Evolutionary conservation across 2,113 vertebrate species (phyloP).

Genomic region (Xenus cinereus): DNA sequence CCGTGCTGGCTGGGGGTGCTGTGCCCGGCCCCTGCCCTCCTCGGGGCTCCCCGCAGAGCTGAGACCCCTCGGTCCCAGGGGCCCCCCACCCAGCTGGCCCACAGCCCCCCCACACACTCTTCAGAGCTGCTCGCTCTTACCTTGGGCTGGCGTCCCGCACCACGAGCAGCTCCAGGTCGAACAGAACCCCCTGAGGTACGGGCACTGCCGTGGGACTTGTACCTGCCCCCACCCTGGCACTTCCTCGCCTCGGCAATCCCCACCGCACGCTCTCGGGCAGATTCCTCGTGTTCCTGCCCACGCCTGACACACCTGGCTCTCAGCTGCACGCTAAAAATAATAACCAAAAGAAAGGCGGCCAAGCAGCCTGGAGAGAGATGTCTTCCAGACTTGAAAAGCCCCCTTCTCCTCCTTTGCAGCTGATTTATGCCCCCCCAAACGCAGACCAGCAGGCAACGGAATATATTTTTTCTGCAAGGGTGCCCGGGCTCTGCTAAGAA

Average conservation of each 20-base stretch:
- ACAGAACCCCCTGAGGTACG: rapidly evolving
- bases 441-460: neutral
- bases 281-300: neutral
- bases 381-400: neutral
- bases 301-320: neutral
- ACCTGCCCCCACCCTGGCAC: neutral
- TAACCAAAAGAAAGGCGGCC: neutral
- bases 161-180: rapidly evolving
- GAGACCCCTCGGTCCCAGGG: rapidly evolving
- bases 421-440: neutral
- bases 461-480: neutral
- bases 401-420: neutral
- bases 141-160: rapidly evolving
- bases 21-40: rapidly evolving
- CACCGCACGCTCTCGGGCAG: neutral
- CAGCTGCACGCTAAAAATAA: neutral
- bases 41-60: rapidly evolving
- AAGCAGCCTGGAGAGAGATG: neutral
- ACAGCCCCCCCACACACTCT: neutral
- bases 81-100: neutral
- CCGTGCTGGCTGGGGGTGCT: too few species aligned
- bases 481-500: neutral
- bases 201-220: rapidly evolving
- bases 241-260: rapidly evolving
- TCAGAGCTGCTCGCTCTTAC: rapidly evolving